Evolutionary conservation across 2,797 vertebrate species (phyloP).

Genomic region (Coendou prehensilis): DNA sequence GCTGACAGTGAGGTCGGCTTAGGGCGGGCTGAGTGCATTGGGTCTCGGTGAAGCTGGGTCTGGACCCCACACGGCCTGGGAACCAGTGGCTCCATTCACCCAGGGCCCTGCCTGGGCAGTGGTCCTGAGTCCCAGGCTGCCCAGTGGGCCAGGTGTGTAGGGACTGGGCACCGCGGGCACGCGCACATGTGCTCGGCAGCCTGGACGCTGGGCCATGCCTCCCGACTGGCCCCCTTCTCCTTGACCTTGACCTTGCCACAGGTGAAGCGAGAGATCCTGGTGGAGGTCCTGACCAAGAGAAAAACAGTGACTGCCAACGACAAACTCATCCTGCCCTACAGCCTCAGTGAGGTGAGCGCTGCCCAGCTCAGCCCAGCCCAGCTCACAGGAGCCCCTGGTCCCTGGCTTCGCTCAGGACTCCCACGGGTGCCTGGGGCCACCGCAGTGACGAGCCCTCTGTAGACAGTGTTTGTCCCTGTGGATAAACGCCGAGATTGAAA

Average conservation of each 20-base stretch:
- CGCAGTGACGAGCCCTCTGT: neutral
- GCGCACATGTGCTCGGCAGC: neutral
- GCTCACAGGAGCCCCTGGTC: neutral
- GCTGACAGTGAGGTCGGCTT: neutral
- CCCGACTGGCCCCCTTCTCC: fast-evolving
- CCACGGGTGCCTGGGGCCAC: no score
- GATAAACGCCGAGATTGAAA: no score
- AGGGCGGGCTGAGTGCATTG: neutral
- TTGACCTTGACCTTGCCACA: slow-evolving; percentile 73
- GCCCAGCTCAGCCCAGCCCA: fast-evolving
- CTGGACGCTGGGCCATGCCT: neutral
- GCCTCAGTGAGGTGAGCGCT: slow-evolving; percentile 91
- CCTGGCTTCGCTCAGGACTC: no score
- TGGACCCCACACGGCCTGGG: fast-evolving
- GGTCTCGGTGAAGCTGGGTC: neutral
- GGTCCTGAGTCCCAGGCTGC: neutral
- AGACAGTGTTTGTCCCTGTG: neutral
- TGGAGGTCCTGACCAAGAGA: slow-evolving; percentile 95
- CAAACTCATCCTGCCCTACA: slow-evolving; percentile 93
- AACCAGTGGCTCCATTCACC: neutral
- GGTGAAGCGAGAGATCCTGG: slow-evolving; percentile 94
- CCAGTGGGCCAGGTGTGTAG: neutral
- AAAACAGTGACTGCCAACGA: slow-evolving; percentile 92
- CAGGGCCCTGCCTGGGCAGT: neutral
- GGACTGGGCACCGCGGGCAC: neutral